phyloP scores from a whole-genome alignment of 2,797 vertebrate species.

The Syndactyla subalaris region DNA sequence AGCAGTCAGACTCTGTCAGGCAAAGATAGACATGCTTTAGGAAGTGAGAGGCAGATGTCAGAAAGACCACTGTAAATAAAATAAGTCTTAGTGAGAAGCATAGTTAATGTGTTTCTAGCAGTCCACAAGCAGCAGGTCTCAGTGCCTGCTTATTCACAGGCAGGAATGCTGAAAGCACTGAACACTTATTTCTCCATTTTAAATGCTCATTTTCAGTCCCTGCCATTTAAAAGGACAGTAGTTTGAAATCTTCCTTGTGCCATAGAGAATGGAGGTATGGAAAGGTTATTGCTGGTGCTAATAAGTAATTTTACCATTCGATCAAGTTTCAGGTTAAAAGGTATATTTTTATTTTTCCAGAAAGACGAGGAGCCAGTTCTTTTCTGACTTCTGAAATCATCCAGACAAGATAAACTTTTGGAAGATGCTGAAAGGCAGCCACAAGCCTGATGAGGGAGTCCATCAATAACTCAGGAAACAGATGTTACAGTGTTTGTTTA shows the following conservation, averaged over 20 bases:
- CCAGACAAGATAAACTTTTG: background rate
- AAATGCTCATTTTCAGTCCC: background rate
- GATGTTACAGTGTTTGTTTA: background rate
- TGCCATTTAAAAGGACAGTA: background rate
- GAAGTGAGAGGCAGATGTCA: background rate
- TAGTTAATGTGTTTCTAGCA: background rate
- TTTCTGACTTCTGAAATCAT: background rate
- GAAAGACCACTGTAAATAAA: background rate
- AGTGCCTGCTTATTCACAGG: background rate
- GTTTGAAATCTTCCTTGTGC: background rate
- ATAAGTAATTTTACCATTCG: background rate
- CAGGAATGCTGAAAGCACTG: background rate
- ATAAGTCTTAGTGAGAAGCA: background rate
- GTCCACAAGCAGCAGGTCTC: background rate
- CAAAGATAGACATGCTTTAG: background rate
- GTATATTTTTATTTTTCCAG: background rate
- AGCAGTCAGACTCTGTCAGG: background rate
- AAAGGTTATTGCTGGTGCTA: background rate
- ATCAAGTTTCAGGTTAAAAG: background rate
- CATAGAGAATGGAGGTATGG: background rate
- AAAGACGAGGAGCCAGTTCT: background rate
- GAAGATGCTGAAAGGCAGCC: background rate
- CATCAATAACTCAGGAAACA: background rate
- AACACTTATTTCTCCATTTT: background rate
- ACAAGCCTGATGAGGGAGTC: background rate